phyloP scores from a whole-genome alignment of 1,140 invertebrate species.

The Elymnias hypermnestra region DNA sequence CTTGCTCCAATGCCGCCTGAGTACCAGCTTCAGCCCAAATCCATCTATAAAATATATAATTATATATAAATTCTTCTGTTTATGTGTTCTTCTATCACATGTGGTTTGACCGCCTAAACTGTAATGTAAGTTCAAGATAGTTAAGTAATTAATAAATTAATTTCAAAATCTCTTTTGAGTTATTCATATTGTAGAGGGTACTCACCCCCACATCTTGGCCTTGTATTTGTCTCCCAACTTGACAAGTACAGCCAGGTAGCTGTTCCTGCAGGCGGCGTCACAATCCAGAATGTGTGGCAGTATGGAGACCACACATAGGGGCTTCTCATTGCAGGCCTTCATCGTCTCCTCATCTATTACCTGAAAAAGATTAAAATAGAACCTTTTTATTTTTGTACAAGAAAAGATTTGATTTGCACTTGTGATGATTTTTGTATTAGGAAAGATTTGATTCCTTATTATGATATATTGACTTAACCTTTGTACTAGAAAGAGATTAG shows the following conservation, averaged over 20 bases:
- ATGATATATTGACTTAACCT: too few relatives aligned
- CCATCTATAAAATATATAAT: constrained; percentile 82
- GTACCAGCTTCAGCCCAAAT: constrained; percentile 94
- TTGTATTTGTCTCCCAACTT: constrained; percentile 94
- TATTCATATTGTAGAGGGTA: too few relatives aligned
- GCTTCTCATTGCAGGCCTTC: constrained; percentile 88
- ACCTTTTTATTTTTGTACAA: too few relatives aligned
- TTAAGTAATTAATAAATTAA: too few relatives aligned
- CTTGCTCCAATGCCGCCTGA: constrained; percentile 90
- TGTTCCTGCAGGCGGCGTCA: constrained; percentile 94
- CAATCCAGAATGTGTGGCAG: constrained; percentile 98
- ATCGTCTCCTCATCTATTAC: constrained; percentile 80
- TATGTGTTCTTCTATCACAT: too few relatives aligned
- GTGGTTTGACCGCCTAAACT: too few relatives aligned
- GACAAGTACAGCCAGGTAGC: constrained; percentile 87
- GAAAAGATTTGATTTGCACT: too few relatives aligned
- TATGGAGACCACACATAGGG: constrained; percentile 95
- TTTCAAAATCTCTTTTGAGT: too few relatives aligned
- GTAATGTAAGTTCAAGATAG: too few relatives aligned
- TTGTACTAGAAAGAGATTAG: too few relatives aligned
- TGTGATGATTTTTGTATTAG: too few relatives aligned
- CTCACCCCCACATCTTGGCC: constrained; percentile 96
- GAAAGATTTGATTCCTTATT: too few relatives aligned
- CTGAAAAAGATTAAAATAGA: constrained; percentile 44
- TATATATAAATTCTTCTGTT: background rate